phyloP scores from a whole-genome alignment of 1,140 invertebrate species.

The Hypsibius dujardini region DNA sequence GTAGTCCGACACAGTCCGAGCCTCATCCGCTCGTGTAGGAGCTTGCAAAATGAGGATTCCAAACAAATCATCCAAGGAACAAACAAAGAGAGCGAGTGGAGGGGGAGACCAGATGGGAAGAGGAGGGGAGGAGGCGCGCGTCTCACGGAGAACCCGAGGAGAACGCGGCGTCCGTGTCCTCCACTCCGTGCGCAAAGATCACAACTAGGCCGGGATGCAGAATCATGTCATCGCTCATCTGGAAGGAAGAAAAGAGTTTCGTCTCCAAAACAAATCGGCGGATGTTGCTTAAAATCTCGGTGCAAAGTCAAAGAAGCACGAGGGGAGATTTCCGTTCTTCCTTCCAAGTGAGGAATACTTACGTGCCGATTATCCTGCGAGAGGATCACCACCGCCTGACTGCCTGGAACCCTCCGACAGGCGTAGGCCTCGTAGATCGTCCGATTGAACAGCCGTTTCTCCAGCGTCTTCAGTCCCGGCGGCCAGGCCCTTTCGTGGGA shows the following conservation, averaged over 20 bases:
- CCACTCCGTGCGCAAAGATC: conserved; percentile 95
- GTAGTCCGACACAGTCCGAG: no score
- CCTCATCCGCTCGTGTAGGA: no score
- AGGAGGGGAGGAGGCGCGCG: no score
- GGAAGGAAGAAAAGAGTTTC: neutral
- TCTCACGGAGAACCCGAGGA: no score
- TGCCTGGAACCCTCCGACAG: conserved; percentile 77
- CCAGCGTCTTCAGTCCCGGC: conserved; percentile 67
- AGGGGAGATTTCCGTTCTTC: no score
- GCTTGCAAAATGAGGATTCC: no score
- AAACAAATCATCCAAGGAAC: no score
- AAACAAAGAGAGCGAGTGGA: no score
- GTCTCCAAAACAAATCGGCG: no score
- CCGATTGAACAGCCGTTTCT: conserved; percentile 71
- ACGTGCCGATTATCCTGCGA: conserved; percentile 74
- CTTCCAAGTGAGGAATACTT: neutral
- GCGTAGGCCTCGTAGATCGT: conserved; percentile 80
- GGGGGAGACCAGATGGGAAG: no score
- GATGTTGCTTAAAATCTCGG: no score
- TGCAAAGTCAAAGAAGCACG: no score
- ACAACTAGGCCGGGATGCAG: conserved; percentile 88
- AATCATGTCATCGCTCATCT: conserved; percentile 81
- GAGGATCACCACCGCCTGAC: conserved; percentile 81
- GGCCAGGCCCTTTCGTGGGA: conserved; percentile 89
- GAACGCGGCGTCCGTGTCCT: conserved; percentile 29